Evolutionary conservation across 2,888 invertebrate genomes (phyloP), one percentile per base, ranked within the genome.

Genomic region (Phengaris alcon): DNA sequence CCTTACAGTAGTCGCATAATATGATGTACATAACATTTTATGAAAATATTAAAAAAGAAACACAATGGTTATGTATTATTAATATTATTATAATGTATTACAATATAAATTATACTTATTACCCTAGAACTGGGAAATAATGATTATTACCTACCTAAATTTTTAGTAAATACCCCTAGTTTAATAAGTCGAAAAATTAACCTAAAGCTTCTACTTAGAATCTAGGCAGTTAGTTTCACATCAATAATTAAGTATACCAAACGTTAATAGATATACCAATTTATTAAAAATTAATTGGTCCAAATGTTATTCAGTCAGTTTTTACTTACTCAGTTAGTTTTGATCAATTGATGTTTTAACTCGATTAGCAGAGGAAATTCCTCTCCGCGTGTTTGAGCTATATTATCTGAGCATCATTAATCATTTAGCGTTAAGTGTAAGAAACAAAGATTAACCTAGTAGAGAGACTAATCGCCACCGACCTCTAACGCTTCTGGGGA

Each of bases 311-410:
- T 22, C 59, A 59, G 22, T 59, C 4, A 22, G 22, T 59, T 59
- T 59, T 59, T 59, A 59, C 64, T 9, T n/a, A n/a, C n/a, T n/a
- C 35, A 72, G 15, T n/a, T 73, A 57, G 44, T 73, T 73, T 55
- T n/a, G 35, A 5, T 5, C 52, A 57, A 73, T 54, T 59, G 8
- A 70, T 51, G 7, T 10, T 70, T 15, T 57, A 73, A 73, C 57
- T 44, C 55, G 73, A 73, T 73, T 73, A 73, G 48, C 57, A 57
- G 73, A 73, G 73, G 73, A 73, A 73, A 73, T 57, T 73, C 57
- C 72, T 35, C 22, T 73, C 44, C 73, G 73, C 73, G 55, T 73
- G 57, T 44, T 73, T 57, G 55, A 55, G 57, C 55, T 54, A 44
- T 57, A 35, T 73, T 57, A 55, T 73, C 73, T 73, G 73, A 48